phyloP scores from a whole-genome alignment of 2,888 invertebrate species.

The Ligdia adustata region DNA sequence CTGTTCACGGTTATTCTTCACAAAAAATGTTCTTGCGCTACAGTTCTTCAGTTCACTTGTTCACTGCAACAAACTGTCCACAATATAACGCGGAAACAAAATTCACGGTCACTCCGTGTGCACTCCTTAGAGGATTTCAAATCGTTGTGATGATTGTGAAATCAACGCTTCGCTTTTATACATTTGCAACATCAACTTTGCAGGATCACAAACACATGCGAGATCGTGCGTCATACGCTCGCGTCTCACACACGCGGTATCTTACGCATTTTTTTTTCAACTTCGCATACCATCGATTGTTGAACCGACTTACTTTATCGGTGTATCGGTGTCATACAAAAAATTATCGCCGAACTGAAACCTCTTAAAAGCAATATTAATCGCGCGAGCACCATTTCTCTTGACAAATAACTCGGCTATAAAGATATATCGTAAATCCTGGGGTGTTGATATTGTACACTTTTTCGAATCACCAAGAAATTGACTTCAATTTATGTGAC shows the following conservation, averaged over 20 bases:
- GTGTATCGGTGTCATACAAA: constrained; percentile 65
- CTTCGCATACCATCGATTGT: constrained; percentile 67
- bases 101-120: constrained; percentile 69
- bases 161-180: constrained; percentile 80
- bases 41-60: constrained; percentile 25
- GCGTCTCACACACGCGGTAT: constrained; percentile 50
- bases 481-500: constrained; percentile 40
- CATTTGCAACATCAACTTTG: constrained; percentile 78
- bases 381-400: constrained; percentile 41
- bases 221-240: constrained; percentile 46
- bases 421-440: constrained; percentile 34
- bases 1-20: constrained; percentile 40
- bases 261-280: constrained; percentile 66
- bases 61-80: constrained; percentile 49
- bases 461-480: constrained; percentile 33
- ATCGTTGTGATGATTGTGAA: constrained; percentile 82
- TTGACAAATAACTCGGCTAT: constrained; percentile 40
- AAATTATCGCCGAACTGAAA: constrained; percentile 49
- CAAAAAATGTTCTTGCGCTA: constrained; percentile 36
- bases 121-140: constrained; percentile 77
- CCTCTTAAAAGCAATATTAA: constrained; percentile 49
- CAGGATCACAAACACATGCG: constrained; percentile 53
- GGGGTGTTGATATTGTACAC: constrained; percentile 24
- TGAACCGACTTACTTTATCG: constrained; percentile 62
- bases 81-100: constrained; percentile 69